Base-by-base conservation (phyloP, 2,797 vertebrate genomes). In the Taenioides sp. region DNA sequence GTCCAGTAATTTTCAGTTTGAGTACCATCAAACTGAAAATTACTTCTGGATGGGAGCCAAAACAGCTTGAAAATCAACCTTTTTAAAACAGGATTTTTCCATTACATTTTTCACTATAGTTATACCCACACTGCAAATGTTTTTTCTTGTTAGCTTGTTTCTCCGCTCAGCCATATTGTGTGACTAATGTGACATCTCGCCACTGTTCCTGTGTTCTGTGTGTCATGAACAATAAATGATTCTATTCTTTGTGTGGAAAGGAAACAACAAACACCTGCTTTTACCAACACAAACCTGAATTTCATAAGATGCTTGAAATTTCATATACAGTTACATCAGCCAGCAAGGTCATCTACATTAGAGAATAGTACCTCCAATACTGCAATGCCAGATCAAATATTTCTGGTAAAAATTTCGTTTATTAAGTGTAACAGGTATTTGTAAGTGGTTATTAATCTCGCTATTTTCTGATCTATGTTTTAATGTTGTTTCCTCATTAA, bases 121-220 rank as follows among this genome's bases (percentile, higher is more conserved):
- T 16, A 1, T 47, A 16, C 4, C 43, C 14, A 16, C 43, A 16
- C 43, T 4, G 4, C 43, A 47, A 47, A 47, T 47, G 43, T 17
- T 47, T 47, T n/a, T 14, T 37, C 18, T 63, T 22, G 17, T 27
- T 22, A 49, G 43, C 43, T 27, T 27, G 7, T 66, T 50, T 65
- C 40, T 65, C 6, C 7, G 1, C 18, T n/a, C 64, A 10, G n/a
- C 49, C 64, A 52, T 66, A 28, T 54, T 54, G 40, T 54, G 40
- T 66, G 64, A 66, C 43, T 66, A 66, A 66, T 66, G 64, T 49
- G 25, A 65, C 5, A 7, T 25, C 10, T 9, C 64, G 28, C 7
- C 64, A 11, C 5, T 28, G 16, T 18, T 66, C 22, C 64, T n/a
- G 43, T 28, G 43, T 65, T 18, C 40, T 47, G 14, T 9, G 22